Evolutionary conservation across 2,797 vertebrate genomes (phyloP).

Genomic region (Pantherophis alleghaniensis): DNA sequence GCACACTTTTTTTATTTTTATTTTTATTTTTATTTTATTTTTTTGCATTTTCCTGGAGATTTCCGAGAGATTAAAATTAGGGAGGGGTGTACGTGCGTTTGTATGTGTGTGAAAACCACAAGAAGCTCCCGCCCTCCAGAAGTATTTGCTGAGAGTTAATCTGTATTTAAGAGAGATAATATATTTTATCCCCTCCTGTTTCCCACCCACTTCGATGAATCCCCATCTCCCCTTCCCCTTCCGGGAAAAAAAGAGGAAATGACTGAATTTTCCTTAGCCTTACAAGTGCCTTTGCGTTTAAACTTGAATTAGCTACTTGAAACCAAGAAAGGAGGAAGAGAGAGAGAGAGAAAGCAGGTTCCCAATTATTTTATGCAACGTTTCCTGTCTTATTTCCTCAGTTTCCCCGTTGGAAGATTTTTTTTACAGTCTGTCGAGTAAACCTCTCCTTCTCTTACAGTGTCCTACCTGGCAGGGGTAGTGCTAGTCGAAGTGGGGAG

Average conservation of each 20-base stretch:
- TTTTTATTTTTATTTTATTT: background rate
- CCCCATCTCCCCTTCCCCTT: constrained; percentile 18
- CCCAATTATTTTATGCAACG: background rate
- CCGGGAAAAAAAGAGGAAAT: constrained; percentile 31
- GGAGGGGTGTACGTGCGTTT: no score
- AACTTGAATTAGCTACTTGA: constrained; percentile 70
- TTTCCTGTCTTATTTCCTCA: background rate
- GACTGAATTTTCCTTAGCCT: background rate
- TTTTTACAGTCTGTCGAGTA: background rate
- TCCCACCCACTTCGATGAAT: background rate
- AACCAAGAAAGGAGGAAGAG: background rate
- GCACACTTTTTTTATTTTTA: background rate
- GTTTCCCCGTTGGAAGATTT: no score
- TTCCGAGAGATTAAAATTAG: background rate
- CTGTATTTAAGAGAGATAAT: constrained; percentile 66
- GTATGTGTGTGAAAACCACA: background rate
- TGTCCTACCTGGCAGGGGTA: background rate
- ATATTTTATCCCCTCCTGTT: constrained; percentile 50
- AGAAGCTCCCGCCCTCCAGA: constrained; percentile 60
- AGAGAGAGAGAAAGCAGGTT: background rate
- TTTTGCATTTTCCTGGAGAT: background rate
- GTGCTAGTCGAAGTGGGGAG: rapidly evolving
- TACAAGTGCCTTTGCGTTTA: constrained; percentile 63
- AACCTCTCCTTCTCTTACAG: background rate
- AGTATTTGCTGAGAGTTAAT: constrained; percentile 57